phyloP scores from a whole-genome alignment of 2,113 vertebrate species.

The Cettia cetti region DNA sequence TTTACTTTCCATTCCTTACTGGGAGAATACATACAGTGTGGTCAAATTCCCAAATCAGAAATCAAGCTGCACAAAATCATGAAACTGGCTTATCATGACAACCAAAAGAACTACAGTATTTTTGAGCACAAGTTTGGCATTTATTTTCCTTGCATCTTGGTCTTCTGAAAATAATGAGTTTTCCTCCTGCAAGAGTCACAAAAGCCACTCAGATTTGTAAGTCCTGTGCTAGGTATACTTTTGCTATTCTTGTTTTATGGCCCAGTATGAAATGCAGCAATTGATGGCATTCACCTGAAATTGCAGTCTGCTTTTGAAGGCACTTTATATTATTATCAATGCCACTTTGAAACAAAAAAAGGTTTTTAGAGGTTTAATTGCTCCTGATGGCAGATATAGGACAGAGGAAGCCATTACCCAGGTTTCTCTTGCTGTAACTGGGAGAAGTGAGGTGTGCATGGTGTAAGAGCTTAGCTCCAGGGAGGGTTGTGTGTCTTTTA shows the following conservation, averaged over 20 bases:
- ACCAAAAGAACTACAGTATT: not conserved
- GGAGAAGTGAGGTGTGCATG: not conserved
- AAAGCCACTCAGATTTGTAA: not conserved
- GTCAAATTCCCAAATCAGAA: not conserved
- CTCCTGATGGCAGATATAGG: not conserved
- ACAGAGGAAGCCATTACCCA: not conserved
- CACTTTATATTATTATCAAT: not conserved
- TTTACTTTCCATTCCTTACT: not conserved
- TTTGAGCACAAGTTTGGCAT: not conserved
- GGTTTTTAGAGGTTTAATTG: not conserved
- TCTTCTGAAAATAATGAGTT: not conserved
- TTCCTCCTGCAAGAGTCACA: not conserved
- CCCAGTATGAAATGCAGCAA: not conserved
- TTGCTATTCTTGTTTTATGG: not conserved
- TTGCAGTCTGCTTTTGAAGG: not conserved
- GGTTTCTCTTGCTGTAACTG: not conserved
- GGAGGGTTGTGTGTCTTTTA: not conserved
- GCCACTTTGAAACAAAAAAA: not conserved
- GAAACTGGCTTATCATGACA: not conserved
- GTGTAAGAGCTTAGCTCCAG: not conserved
- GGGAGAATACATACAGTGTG: not conserved
- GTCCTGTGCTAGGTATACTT: not conserved
- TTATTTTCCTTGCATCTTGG: not conserved
- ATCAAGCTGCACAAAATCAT: not conserved
- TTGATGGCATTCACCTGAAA: not conserved